Percentiles rank a stretch among this genome's conserved stretches.
Conservation (phyloP, 1,140 invertebrate species). For the Drosophila littoralis region DNA sequence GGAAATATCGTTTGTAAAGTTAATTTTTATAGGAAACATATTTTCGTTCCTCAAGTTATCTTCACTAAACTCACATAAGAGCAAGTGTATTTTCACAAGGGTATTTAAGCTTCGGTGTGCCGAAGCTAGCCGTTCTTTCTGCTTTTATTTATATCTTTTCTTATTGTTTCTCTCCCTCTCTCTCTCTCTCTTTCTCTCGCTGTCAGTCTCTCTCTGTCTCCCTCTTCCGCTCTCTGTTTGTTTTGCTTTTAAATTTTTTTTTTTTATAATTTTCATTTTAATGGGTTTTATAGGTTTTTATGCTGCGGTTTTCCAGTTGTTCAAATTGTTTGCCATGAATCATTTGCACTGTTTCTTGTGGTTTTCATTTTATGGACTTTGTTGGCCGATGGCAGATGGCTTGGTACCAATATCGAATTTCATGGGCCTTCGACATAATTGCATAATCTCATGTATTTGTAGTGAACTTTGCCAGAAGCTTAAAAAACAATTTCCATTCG, state of each 20-base stretch:
- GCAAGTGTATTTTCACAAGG: too few species aligned
- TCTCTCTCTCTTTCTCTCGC: neutral
- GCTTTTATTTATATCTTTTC: neutral
- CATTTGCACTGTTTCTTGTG: slow-evolving; percentile 37
- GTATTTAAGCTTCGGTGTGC: too few species aligned
- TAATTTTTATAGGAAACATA: too few species aligned
- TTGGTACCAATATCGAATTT: slow-evolving; percentile 6
- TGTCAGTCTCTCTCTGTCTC: neutral
- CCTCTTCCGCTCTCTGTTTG: slow-evolving; percentile 16
- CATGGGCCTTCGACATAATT: slow-evolving; percentile 1
- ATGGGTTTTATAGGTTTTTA: slow-evolving; percentile 57
- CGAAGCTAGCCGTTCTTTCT: neutral
- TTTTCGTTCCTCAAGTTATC: too few species aligned
- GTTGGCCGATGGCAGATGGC: slow-evolving; percentile 42
- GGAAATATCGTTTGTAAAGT: too few species aligned
- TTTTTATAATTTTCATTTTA: slow-evolving; percentile 26
- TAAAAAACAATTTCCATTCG: neutral
- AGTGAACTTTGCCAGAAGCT: slow-evolving; percentile 1
- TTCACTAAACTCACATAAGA: too few species aligned
- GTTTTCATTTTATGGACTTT: slow-evolving; percentile 25
- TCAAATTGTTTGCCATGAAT: slow-evolving; percentile 42
- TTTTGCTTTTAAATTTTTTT: slow-evolving; percentile 7
- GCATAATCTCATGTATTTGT: neutral
- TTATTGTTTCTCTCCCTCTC: neutral
- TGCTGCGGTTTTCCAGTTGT: slow-evolving; percentile 32